Conservation (phyloP, 64 coral and sea anemone genomes). For the Cladopsammia gracilis region DNA sequence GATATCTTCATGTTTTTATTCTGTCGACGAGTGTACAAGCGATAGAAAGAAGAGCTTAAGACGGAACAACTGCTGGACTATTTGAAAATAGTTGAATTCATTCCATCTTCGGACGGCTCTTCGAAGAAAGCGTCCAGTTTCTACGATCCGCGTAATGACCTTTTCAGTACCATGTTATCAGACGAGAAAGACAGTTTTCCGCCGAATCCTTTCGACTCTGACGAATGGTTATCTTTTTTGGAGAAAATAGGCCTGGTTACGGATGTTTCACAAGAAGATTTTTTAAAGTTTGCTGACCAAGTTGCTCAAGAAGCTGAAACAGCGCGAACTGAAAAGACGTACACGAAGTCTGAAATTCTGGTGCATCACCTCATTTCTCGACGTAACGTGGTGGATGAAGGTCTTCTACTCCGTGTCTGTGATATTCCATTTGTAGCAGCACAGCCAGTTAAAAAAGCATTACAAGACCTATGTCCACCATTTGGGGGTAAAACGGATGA, state of each 20-base stretch:
- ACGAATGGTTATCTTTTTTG: conserved; percentile 50
- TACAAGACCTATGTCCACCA: not conserved
- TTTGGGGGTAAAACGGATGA: not conserved
- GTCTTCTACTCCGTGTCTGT: conserved; percentile 4
- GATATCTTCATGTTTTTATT: conserved; percentile 1
- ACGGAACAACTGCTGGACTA: not conserved
- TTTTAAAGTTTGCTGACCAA: conserved; percentile 49
- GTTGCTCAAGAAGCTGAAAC: conserved; percentile 48
- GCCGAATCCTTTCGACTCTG: not conserved
- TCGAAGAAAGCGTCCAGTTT: conserved; percentile 36
- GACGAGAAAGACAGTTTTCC: conserved; percentile 45
- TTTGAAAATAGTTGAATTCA: conserved; percentile 29
- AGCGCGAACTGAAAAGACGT: conserved; percentile 2
- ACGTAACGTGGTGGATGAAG: conserved; percentile 11
- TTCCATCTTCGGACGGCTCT: conserved; percentile 15
- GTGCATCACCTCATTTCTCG: conserved; percentile 26
- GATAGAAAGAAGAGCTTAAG: not conserved
- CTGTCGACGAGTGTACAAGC: not conserved
- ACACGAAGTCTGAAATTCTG: conserved; percentile 34
- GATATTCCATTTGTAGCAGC: conserved; percentile 35
- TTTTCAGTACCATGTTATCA: conserved; percentile 54
- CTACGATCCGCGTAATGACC: conserved; percentile 30
- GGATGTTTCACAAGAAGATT: conserved; percentile 17
- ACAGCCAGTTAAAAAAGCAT: not conserved
- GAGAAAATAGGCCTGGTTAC: conserved; percentile 41